These are phyloP conservation scores for Xenopus tropicalis DNA, from an alignment of 2,113 vertebrate genomes.

Conservation along the genomic window DNA sequence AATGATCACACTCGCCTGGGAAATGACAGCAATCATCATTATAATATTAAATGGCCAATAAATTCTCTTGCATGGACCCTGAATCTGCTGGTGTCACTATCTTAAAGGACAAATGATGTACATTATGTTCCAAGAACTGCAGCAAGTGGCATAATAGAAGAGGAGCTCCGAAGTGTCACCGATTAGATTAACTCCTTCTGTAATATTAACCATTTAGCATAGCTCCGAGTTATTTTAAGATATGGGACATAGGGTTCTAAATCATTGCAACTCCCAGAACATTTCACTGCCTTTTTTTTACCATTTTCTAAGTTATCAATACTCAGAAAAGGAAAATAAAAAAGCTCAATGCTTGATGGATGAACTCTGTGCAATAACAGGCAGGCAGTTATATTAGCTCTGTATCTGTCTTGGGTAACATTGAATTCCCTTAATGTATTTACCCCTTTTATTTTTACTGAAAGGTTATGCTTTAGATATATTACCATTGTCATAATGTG, in stretches of 20 bases:
- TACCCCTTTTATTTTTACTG: not conserved
- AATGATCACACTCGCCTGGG: not conserved
- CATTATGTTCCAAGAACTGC: slow-evolving; percentile 16
- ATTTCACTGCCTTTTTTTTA: not conserved
- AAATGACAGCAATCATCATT: slow-evolving; percentile 23
- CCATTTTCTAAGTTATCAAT: not conserved
- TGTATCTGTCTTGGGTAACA: not conserved
- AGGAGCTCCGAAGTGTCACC: not conserved
- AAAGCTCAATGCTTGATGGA: not conserved
- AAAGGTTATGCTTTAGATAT: slow-evolving; percentile 3
- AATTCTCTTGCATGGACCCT: slow-evolving; percentile 7
- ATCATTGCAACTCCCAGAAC: not conserved
- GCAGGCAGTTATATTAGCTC: not conserved
- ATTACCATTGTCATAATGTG: not conserved
- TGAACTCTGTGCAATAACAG: not conserved
- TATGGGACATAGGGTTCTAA: not conserved
- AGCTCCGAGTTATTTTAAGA: not conserved
- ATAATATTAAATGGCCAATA: slow-evolving; percentile 19
- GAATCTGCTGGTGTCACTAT: slow-evolving; percentile 9
- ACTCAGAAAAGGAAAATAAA: not conserved
- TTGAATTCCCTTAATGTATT: slow-evolving; percentile 3
- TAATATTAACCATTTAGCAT: not conserved
- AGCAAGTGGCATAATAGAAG: not conserved
- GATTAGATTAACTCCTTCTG: not conserved
- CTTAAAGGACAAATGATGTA: slow-evolving; percentile 23